Evolutionary conservation across 2,888 invertebrate genomes (phyloP), one percentile per base, ranked within the genome.

Genomic region (Formica aserva): DNA sequence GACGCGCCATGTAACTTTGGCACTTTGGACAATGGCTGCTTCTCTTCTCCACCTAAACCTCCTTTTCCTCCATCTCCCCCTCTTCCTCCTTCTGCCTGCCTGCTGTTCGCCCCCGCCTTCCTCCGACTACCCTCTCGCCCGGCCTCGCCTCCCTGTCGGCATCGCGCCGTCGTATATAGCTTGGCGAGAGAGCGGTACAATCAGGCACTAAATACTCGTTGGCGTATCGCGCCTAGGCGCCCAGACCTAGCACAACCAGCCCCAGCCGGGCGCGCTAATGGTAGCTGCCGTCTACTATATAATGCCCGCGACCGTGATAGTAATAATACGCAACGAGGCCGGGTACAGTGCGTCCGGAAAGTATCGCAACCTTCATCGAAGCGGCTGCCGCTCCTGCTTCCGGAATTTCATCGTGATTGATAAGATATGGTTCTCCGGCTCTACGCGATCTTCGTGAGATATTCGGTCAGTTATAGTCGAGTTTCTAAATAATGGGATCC

Each of bases 1-100:
- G 91, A 90, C 92, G 91, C 90, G 91, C 91, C 91, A 86, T 89
- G 91, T 91, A 93, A 93, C 93, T 93, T 94, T 93, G 93, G 92
- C 93, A 93, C 93, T 93, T 94, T 93, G 91, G 93, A 93, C 93
- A 92, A 92, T 92, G 91, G 92, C 89, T 84, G 84, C 86, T 78
- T 84, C 88, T 82, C 87, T 83, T 84, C 66, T 48, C 48, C 48
- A 48, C n/a, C 48, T 48, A 48, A 5, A 48, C 48, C 48, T 48
- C 18, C 48, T 18, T 45, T 45, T 45, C 45, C 38, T 52, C 81
- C 52, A 60, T 62, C 65, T 65, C 71, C 32, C 63, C 32, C 63
- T 65, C 82, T 15, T 45, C 6, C 57, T 22, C 57, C 29, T n/a
- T n/a, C 66, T 38, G 29, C 6, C 29, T 57, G 45, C 48, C 45